phyloP scores from a whole-genome alignment of 2,888 invertebrate species.

The Drosophila infuscata region DNA sequence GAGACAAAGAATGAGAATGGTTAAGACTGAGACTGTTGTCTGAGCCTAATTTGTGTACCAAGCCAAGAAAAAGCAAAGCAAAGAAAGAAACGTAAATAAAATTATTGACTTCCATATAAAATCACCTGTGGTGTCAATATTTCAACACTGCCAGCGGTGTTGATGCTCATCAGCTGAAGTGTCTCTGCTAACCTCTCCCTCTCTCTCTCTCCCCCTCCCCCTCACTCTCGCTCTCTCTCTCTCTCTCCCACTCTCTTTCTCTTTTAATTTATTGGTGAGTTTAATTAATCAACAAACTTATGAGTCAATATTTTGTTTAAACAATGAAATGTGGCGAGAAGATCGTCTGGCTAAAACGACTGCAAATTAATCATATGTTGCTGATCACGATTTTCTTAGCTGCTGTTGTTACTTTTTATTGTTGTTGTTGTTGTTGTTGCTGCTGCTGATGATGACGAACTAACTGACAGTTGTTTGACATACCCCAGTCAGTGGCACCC shows the following conservation, averaged over 20 bases:
- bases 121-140: conserved; percentile 82
- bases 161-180: conserved; percentile 68
- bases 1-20: conserved; percentile 2
- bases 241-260: conserved; percentile 10
- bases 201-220: neutral
- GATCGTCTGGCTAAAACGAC: conserved; percentile 59
- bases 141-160: conserved; percentile 81
- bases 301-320: conserved; percentile 77
- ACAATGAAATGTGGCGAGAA: conserved; percentile 52
- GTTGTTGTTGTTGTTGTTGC: conserved; percentile 9
- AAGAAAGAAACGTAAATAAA: conserved; percentile 24
- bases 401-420: conserved; percentile 25
- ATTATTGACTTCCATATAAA: conserved; percentile 73
- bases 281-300: conserved; percentile 78
- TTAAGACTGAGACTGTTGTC: conserved; percentile 3
- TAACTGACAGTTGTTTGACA: conserved; percentile 80
- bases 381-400: conserved; percentile 61
- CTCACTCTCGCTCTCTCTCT: conserved; percentile 1
- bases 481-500: conserved; percentile 77
- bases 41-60: conserved; percentile 59
- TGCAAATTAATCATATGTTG: conserved; percentile 76
- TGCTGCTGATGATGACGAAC: conserved; percentile 72
- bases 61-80: conserved; percentile 38
- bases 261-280: conserved; percentile 73
- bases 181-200: conserved; percentile 28